phyloP scores from a whole-genome alignment of 2,888 invertebrate genomes.

The Drosophila helvetica region DNA sequence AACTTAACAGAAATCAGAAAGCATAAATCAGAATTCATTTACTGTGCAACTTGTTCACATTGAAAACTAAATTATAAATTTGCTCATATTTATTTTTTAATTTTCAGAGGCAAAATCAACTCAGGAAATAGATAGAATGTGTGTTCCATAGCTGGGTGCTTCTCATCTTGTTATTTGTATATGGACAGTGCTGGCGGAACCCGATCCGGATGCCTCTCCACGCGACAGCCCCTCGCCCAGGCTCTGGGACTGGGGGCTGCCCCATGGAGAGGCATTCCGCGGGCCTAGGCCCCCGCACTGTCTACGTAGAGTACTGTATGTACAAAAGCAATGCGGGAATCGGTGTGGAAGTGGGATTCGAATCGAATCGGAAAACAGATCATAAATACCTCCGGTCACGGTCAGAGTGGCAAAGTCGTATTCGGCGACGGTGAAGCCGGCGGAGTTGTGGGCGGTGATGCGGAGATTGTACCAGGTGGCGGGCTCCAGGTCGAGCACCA shows the following conservation, averaged over 20 bases:
- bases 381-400: constrained; percentile 93
- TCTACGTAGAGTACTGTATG: constrained; percentile 79
- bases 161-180: constrained; percentile 81
- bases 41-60: constrained; percentile 65
- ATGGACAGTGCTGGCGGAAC: constrained; percentile 59
- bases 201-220: constrained; percentile 1
- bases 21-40: constrained; percentile 28
- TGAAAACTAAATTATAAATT: constrained; percentile 42
- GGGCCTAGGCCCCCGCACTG: constrained; percentile 40
- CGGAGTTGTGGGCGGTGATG: constrained; percentile 97
- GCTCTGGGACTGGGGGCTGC: neutral
- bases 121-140: constrained; percentile 41
- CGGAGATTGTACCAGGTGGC: constrained; percentile 97
- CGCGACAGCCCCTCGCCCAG: neutral
- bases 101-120: constrained; percentile 69
- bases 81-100: constrained; percentile 53
- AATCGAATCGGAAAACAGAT: constrained; percentile 79
- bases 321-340: constrained; percentile 83
- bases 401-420: constrained; percentile 98
- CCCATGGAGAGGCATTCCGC: neutral
- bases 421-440: constrained; percentile 97
- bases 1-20: constrained; percentile 19
- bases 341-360: constrained; percentile 6
- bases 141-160: constrained; percentile 52
- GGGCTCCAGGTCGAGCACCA: constrained; percentile 95